Evolutionary conservation across 2,797 vertebrate genomes (phyloP), one percentile per base, ranked within the genome.

Genomic region (Myiotriccus ornatus): DNA sequence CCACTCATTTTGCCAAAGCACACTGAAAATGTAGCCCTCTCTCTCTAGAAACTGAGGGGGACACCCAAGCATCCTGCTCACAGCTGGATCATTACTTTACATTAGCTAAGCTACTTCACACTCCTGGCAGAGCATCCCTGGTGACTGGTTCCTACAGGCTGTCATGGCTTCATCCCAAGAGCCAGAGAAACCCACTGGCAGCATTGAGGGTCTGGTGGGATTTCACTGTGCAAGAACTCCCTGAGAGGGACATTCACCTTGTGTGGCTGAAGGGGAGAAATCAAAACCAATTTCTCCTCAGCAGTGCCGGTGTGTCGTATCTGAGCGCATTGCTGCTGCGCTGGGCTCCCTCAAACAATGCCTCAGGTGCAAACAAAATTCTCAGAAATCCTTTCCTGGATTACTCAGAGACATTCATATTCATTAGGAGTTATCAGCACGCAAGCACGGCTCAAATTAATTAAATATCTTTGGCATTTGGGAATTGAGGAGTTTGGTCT

Each of bases 351-450:
- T 90, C 6, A 1, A 88, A 91, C 55, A 65, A 56, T 91, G 95
- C 95, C 94, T 87, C 55, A 94, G 94, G 95, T 94, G 77, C 89
- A 96, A 94, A 93, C 67, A 77, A 74, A 95, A 95, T 91, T 94
- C 89, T 90, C 93, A 89, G 85, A 82, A 96, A 96, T 91, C 85
- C 85, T 96, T 94, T 64, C 53, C 56, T 80, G 94, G 44, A 93
- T 96, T 96, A 78, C 87, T 88, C 85, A 87, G 55, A 71, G 44
- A 84, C 95, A 93, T 97, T 96, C 95, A 96, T 97, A 96, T 95
- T 97, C 96, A 96, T 96, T 64, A 84, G 74, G 0, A 1, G 87
- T 95, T 96, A 97, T 96, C 95, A 97, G 94, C 96, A 96, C 18
- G 23, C 80, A 74, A 91, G 69, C 93, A 95, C 87, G 46, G 43